Percentiles rank a stretch among this genome's conserved stretches.
Conservation (phyloP, 2,888 invertebrate genomes). For the Lymantria monacha region DNA sequence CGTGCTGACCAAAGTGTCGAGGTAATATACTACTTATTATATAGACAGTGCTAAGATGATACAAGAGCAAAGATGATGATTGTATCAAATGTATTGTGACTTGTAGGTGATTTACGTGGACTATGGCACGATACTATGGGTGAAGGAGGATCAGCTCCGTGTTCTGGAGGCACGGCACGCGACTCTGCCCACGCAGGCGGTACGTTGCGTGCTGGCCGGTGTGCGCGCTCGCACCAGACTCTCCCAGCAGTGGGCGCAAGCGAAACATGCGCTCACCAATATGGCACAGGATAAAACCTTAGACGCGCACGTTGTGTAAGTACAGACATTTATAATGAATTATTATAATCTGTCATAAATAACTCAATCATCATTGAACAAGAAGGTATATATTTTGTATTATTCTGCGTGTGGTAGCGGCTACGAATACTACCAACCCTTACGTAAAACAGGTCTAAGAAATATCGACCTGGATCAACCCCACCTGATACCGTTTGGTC, state of each 20-base stretch:
- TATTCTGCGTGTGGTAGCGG: too few relatives aligned
- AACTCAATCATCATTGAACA: background rate
- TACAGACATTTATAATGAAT: too few relatives aligned
- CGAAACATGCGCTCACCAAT: conserved; percentile 37
- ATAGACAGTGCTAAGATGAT: background rate
- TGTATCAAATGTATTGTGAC: too few relatives aligned
- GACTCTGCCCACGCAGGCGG: conserved; percentile 80
- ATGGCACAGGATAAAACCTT: conserved; percentile 41
- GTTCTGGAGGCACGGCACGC: conserved; percentile 77
- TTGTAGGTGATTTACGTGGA: conserved; percentile 84
- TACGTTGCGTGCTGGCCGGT: conserved; percentile 74
- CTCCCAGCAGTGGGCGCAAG: conserved; percentile 48
- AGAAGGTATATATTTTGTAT: too few relatives aligned
- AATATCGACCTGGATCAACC: too few relatives aligned
- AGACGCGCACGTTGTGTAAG: conserved; percentile 58
- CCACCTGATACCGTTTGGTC: too few relatives aligned
- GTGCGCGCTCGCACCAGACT: conserved; percentile 48
- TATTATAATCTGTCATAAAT: background rate
- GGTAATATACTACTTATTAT: conserved; percentile 32
- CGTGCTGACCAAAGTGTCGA: conserved; percentile 61
- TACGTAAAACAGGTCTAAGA: too few relatives aligned
- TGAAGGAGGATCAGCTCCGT: conserved; percentile 77
- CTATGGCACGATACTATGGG: conserved; percentile 84
- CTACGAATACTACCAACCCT: too few relatives aligned
- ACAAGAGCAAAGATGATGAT: too few relatives aligned